Percentiles rank a stretch among this genome's conserved stretches.
phyloP scores from a whole-genome alignment of 2,888 invertebrate genomes.

The Therioaphis trifolii region DNA sequence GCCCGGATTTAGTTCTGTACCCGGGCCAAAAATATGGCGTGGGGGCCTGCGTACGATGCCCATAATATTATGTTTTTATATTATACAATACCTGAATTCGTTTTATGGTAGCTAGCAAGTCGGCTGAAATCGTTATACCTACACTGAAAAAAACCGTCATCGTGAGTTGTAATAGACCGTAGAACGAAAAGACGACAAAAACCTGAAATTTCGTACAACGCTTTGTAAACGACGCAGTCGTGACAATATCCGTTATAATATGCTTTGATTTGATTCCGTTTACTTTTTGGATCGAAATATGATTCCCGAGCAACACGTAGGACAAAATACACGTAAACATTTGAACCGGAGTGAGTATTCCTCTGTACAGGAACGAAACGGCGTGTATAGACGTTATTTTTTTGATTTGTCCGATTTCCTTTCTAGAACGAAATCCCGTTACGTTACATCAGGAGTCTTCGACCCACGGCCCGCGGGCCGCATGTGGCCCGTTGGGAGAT shows the following conservation, averaged over 20 bases:
- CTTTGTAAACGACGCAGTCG: neutral
- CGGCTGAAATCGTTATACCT: slow-evolving; percentile 83
- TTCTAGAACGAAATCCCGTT: slow-evolving; percentile 69
- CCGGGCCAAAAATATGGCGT: too few relatives aligned
- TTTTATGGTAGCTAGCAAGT: slow-evolving; percentile 80
- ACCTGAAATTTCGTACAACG: slow-evolving; percentile 69
- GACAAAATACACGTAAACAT: slow-evolving; percentile 80
- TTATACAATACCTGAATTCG: slow-evolving; percentile 75
- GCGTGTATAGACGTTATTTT: slow-evolving; percentile 78
- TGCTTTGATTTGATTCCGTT: neutral
- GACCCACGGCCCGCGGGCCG: too few relatives aligned
- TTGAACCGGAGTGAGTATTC: slow-evolving; percentile 84
- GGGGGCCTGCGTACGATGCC: too few relatives aligned
- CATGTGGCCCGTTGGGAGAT: too few relatives aligned
- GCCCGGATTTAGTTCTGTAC: too few relatives aligned
- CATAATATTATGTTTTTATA: too few relatives aligned
- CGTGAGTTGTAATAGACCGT: slow-evolving; percentile 85
- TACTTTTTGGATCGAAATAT: slow-evolving; percentile 79
- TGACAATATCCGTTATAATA: too few relatives aligned
- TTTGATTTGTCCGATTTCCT: slow-evolving; percentile 78
- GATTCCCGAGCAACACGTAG: slow-evolving; percentile 76
- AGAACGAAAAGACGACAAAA: slow-evolving; percentile 91
- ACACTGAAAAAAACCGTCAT: slow-evolving; percentile 91
- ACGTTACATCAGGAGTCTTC: too few relatives aligned
- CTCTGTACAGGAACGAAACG: slow-evolving; percentile 79